Percentiles rank a stretch among this genome's conserved stretches.
Evolutionary conservation across 2,113 vertebrate species (phyloP).

Genomic region (Leucoraja erinaceus): DNA sequence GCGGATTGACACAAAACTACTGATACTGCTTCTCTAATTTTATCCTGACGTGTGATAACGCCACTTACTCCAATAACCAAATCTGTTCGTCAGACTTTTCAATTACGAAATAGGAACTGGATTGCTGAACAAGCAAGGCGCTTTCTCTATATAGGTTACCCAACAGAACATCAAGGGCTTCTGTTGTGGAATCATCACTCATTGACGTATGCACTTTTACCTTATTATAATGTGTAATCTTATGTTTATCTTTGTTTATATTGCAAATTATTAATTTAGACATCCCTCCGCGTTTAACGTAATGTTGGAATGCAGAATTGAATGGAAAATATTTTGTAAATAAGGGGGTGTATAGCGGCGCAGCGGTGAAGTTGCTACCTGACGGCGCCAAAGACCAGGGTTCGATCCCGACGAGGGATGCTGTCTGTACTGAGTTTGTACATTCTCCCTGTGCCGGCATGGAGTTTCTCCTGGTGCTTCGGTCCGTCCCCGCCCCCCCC

Average conservation of each 20-base stretch:
- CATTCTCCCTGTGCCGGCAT: no score
- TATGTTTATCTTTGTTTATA: neutral
- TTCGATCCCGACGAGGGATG: no score
- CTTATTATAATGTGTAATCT: neutral
- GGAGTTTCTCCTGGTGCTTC: no score
- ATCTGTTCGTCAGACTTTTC: neutral
- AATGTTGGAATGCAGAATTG: neutral
- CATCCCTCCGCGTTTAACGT: neutral
- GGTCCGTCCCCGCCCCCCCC: no score
- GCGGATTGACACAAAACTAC: neutral
- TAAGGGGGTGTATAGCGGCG: no score
- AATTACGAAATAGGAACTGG: neutral
- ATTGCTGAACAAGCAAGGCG: neutral
- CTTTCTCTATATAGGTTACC: neutral
- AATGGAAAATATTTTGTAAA: neutral
- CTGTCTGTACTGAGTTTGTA: no score
- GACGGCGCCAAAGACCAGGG: neutral
- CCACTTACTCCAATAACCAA: neutral
- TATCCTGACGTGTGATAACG: neutral
- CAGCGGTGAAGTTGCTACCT: no score
- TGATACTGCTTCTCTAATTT: constrained; percentile 25
- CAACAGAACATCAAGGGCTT: neutral
- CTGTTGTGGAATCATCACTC: neutral
- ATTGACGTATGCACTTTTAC: neutral
- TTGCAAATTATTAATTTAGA: neutral